These are phyloP conservation scores for Thymallus thymallus DNA, from an alignment of 2,113 vertebrate genomes.

Conservation along the genomic window DNA sequence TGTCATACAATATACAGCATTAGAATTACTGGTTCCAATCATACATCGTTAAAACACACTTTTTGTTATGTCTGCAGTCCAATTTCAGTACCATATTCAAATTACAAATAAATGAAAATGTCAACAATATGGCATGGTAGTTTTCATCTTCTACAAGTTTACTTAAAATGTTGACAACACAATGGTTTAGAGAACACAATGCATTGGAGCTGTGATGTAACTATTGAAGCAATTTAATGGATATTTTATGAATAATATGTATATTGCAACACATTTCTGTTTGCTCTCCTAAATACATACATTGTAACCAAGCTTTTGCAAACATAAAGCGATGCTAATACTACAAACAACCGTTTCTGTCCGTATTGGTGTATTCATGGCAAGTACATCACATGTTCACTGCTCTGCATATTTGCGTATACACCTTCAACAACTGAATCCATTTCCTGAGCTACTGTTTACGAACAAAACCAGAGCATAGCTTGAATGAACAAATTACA, in stretches of 20 bases:
- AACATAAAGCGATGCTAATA: not conserved
- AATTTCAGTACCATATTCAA: too few species aligned
- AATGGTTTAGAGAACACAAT: not conserved
- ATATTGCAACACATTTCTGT: not conserved
- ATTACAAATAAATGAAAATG: too few species aligned
- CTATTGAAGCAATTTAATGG: not conserved
- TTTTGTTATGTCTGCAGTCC: not conserved
- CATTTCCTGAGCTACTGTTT: not conserved
- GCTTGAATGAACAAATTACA: constrained; percentile 27
- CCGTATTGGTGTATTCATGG: not conserved
- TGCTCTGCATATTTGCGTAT: not conserved
- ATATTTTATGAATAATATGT: not conserved
- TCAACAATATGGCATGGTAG: too few species aligned
- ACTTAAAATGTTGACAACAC: constrained; percentile 23
- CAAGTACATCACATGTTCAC: not conserved
- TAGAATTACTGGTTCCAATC: not conserved
- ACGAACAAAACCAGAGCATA: not conserved
- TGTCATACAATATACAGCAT: not conserved
- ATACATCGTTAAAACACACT: not conserved
- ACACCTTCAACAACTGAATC: not conserved
- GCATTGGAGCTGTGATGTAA: not conserved
- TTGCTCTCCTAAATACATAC: not conserved
- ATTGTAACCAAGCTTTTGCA: not conserved
- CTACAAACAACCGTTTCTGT: not conserved
- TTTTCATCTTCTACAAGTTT: constrained; percentile 21